phyloP scores from a whole-genome alignment of 2,888 invertebrate genomes.

The Zeuzera pyrina region DNA sequence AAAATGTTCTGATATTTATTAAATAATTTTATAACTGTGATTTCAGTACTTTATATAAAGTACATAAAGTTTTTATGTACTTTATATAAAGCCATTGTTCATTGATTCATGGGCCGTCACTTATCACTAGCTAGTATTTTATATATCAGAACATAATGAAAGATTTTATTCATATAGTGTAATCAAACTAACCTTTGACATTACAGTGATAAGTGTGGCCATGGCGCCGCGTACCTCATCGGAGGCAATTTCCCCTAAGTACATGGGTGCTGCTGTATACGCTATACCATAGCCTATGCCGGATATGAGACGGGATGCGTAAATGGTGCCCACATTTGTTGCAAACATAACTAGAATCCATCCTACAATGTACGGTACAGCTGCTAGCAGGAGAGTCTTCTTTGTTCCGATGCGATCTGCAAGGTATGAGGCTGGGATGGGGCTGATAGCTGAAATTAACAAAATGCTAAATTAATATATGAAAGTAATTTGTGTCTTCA shows the following conservation, averaged over 20 bases:
- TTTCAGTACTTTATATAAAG: no score
- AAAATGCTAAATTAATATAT: neutral
- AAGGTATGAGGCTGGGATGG: constrained; percentile 74
- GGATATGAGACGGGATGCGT: constrained; percentile 73
- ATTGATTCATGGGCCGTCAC: no score
- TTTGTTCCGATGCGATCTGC: constrained; percentile 78
- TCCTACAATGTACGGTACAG: constrained; percentile 74
- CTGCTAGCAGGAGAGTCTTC: constrained; percentile 71
- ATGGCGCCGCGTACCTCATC: constrained; percentile 73
- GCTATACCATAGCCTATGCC: constrained; percentile 76
- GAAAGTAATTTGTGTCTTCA: neutral
- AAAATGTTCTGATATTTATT: no score
- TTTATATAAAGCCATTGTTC: no score
- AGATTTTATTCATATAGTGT: no score
- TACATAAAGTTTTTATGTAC: no score
- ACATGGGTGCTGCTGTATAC: constrained; percentile 75
- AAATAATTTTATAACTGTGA: no score
- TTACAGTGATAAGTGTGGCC: constrained; percentile 74
- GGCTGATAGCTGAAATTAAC: constrained; percentile 68
- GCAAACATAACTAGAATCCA: constrained; percentile 78
- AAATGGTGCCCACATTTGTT: constrained; percentile 68
- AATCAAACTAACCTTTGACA: constrained; percentile 50
- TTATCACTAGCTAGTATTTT: no score
- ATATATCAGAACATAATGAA: no score
- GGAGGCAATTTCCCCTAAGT: constrained; percentile 75